Conservation (phyloP, 2,888 invertebrate species). For the Zygothrica quintamaculata region DNA sequence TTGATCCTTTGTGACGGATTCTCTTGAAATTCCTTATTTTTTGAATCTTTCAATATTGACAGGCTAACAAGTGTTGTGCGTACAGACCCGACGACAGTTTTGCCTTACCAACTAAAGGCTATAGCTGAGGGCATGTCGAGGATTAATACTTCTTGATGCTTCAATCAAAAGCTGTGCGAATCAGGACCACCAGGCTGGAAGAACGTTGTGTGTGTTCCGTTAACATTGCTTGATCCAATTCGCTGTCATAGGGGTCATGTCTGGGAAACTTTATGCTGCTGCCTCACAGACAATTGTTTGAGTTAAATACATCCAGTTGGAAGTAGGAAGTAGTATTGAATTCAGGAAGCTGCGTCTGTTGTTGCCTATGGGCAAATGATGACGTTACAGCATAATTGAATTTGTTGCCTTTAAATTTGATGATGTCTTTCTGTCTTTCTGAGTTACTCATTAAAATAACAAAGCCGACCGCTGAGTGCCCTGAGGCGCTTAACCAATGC, state of each 20-base stretch:
- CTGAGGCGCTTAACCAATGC: slow-evolving; percentile 48
- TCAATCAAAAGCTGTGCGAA: slow-evolving; percentile 57
- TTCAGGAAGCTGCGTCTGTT: slow-evolving; percentile 43
- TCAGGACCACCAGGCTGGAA: slow-evolving; percentile 67
- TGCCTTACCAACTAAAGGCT: slow-evolving; percentile 6
- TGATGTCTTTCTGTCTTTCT: slow-evolving; percentile 54
- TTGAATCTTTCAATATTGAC: slow-evolving; percentile 62
- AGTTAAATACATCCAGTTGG: slow-evolving; percentile 26
- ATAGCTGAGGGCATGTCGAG: slow-evolving; percentile 40
- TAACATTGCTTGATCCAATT: not conserved
- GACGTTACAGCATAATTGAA: slow-evolving; percentile 68
- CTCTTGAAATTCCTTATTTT: slow-evolving; percentile 10
- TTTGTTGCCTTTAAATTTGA: slow-evolving; percentile 69
- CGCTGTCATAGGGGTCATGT: slow-evolving; percentile 52
- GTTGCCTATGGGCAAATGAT: slow-evolving; percentile 50
- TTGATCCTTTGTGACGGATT: slow-evolving; percentile 42
- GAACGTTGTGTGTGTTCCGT: slow-evolving; percentile 70
- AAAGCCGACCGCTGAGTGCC: slow-evolving; percentile 55
- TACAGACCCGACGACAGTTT: slow-evolving; percentile 61
- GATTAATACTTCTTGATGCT: slow-evolving; percentile 63
- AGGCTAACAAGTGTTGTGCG: slow-evolving; percentile 81
- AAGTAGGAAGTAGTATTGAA: slow-evolving; percentile 20
- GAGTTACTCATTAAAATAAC: slow-evolving; percentile 52
- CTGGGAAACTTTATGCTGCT: slow-evolving; percentile 53
- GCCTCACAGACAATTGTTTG: slow-evolving; percentile 21